phyloP scores from a whole-genome alignment of 2,113 vertebrate species.

The Rhipidura dahli region DNA sequence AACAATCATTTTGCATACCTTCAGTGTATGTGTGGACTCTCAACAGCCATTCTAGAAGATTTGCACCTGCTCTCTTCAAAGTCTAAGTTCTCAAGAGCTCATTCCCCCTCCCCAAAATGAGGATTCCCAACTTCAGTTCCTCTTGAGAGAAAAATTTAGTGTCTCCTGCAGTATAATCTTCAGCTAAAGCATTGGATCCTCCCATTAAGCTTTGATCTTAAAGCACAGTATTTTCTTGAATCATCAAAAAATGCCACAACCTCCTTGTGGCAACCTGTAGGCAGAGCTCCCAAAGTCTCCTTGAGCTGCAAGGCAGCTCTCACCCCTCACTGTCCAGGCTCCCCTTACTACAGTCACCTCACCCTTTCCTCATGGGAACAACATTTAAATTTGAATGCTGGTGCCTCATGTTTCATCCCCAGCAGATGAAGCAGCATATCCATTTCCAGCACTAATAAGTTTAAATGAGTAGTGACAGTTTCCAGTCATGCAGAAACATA shows the following conservation, averaged over 20 bases:
- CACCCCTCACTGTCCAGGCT: neutral
- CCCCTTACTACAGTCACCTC: neutral
- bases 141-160: neutral
- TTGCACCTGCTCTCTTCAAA: neutral
- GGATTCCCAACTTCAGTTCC: neutral
- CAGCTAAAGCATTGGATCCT: neutral
- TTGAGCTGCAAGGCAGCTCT: neutral
- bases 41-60: neutral
- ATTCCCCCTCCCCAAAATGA: neutral
- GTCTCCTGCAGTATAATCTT: neutral
- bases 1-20: neutral
- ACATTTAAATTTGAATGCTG: neutral
- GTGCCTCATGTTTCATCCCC: neutral
- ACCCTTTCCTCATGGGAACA: neutral
- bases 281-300: neutral
- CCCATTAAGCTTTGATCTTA: neutral
- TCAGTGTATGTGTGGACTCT: fast-evolving
- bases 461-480: conserved; percentile 44
- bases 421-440: conserved; percentile 18
- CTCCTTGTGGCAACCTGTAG: neutral
- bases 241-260: neutral
- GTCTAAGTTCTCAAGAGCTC: neutral
- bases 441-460: conserved; percentile 39
- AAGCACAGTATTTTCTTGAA: neutral
- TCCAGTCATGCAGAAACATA: conserved; percentile 52